A percentile compares a stretch with the other conserved stretches of the same genome.
Evolutionary conservation across 2,113 vertebrate genomes (phyloP).

Genomic region (Plecotus auritus): DNA sequence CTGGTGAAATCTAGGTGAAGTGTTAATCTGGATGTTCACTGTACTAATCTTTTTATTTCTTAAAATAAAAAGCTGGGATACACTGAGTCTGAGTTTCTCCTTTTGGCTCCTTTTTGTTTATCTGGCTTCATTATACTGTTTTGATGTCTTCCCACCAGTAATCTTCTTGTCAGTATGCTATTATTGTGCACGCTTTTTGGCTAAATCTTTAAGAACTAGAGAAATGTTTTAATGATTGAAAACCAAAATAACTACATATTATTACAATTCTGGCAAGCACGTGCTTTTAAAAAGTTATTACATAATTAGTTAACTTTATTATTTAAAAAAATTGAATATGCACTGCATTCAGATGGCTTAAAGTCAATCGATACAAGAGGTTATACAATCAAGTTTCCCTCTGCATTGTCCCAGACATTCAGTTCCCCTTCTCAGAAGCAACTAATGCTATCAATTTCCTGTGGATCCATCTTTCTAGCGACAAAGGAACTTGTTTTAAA

Average conservation of each 20-base stretch:
- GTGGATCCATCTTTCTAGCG: not conserved
- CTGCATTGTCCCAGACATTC: not conserved
- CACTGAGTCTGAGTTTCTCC: not conserved
- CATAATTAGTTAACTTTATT: not conserved
- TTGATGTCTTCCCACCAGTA: not conserved
- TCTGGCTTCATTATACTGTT: not conserved
- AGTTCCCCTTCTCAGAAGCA: not conserved
- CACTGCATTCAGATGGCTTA: not conserved
- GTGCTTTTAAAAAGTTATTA: not conserved
- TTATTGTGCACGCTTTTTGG: not conserved
- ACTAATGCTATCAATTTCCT: not conserved
- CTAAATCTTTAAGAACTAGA: not conserved
- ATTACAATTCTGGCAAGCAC: not conserved
- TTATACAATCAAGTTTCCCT: not conserved
- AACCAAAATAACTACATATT: conserved; percentile 8
- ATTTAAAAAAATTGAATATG: not conserved
- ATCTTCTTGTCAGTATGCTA: not conserved
- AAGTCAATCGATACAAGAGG: not conserved
- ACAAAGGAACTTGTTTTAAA: not conserved
- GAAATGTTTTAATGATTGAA: not conserved
- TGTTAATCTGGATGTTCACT: not conserved
- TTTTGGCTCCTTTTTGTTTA: not conserved
- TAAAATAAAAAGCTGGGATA: not conserved
- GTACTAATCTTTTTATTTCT: not conserved
- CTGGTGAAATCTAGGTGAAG: not conserved